Evolutionary conservation across 2,797 vertebrate genomes (phyloP).

Genomic region (Buceros bicornis): DNA sequence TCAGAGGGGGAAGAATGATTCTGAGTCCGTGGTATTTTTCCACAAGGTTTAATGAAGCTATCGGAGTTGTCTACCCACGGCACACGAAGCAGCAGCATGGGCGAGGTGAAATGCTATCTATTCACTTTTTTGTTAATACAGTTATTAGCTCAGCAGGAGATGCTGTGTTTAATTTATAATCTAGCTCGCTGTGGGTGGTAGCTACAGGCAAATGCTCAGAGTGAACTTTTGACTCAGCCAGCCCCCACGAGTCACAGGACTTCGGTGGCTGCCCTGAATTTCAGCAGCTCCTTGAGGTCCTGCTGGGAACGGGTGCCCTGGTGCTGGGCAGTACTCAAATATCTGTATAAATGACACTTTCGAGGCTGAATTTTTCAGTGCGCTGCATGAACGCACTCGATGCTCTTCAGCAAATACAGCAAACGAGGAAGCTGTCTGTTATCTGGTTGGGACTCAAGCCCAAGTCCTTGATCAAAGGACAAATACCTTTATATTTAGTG

Average conservation of each 20-base stretch:
- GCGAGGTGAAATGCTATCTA: background rate
- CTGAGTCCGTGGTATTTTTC: background rate
- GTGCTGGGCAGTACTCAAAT: background rate
- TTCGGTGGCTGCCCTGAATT: background rate
- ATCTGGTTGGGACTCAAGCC: background rate
- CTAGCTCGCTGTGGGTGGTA: background rate
- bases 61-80: background rate
- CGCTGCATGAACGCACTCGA: background rate
- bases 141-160: background rate
- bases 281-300: background rate
- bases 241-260: rapidly evolving
- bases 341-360: background rate
- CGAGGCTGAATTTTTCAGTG: background rate
- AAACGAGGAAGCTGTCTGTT: background rate
- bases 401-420: background rate
- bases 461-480: constrained; percentile 52
- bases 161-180: background rate
- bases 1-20: background rate
- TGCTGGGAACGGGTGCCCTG: rapidly evolving
- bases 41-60: background rate
- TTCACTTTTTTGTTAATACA: background rate
- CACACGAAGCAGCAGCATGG: background rate
- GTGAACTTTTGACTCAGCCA: background rate
- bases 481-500: background rate
- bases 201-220: background rate